phyloP scores from a whole-genome alignment of 2,113 vertebrate genomes.

The Cyphomyrus plagiostoma region DNA sequence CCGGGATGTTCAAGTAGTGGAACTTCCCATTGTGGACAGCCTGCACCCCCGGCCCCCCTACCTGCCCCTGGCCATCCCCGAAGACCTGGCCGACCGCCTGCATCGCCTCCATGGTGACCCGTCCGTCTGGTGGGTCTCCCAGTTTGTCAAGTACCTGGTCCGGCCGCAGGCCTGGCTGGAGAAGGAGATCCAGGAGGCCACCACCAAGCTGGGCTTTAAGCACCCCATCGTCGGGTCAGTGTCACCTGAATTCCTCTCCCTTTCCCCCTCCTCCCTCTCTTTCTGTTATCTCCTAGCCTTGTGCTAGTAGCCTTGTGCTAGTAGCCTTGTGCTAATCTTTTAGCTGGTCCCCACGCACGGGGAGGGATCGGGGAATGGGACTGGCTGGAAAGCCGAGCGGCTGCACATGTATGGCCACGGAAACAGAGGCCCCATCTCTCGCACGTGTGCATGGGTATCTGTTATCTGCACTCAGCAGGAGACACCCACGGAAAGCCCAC shows the following conservation, averaged over 20 bases:
- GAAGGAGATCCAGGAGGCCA: constrained; percentile 90
- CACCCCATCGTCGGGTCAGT: constrained; percentile 95
- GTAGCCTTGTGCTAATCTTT: background rate
- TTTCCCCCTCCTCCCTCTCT: background rate
- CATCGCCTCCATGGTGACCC: constrained; percentile 91
- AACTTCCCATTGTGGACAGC: constrained; percentile 96
- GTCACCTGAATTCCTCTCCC: background rate
- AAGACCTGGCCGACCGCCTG: constrained; percentile 86
- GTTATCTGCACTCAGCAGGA: background rate
- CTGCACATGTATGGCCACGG: too few relatives aligned
- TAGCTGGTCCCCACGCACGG: background rate
- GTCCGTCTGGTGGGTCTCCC: constrained; percentile 98
- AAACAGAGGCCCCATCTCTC: too few relatives aligned
- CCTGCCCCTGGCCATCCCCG: constrained; percentile 84
- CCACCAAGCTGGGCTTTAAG: constrained; percentile 91
- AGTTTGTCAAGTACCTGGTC: constrained; percentile 98
- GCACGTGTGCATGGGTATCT: too few relatives aligned
- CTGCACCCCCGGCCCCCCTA: constrained; percentile 94
- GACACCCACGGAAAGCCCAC: background rate
- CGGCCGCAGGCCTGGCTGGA: constrained; percentile 94
- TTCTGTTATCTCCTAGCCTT: background rate
- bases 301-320: background rate
- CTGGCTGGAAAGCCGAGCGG: background rate
- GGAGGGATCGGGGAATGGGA: background rate
- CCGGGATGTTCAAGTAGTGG: constrained; percentile 91